These are phyloP conservation scores for Ctenicera cuprea DNA, from an alignment of 2,888 invertebrate species.

Conservation along the genomic window DNA sequence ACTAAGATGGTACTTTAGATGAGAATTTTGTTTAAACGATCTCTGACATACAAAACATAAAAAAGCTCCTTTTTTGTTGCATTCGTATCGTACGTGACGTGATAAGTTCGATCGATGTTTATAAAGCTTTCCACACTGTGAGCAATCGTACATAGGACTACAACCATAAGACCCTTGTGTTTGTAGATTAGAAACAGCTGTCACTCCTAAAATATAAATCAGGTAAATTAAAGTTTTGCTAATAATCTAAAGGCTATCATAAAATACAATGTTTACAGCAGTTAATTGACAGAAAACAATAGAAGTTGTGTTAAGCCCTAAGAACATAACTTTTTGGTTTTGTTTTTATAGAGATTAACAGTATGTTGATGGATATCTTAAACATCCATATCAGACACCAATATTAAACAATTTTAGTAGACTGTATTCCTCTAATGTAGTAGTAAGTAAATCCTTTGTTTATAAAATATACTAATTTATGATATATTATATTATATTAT, in stretches of 20 bases:
- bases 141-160: neutral
- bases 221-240: too few species aligned
- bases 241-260: too few species aligned
- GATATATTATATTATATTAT: too few species aligned
- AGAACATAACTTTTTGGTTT: too few species aligned
- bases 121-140: constrained; percentile 86
- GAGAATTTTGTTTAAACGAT: constrained; percentile 75
- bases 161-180: neutral
- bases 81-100: constrained; percentile 84
- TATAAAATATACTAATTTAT: too few species aligned
- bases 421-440: constrained; percentile 68
- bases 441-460: too few species aligned
- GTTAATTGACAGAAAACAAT: too few species aligned
- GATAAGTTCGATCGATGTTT: constrained; percentile 86
- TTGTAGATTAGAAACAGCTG: too few species aligned
- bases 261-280: too few species aligned
- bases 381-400: constrained; percentile 67
- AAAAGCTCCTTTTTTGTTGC: constrained; percentile 80
- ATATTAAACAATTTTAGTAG: constrained; percentile 66
- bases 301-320: too few species aligned
- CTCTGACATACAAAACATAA: constrained; percentile 80
- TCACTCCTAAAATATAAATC: too few species aligned
- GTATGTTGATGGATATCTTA: constrained; percentile 68
- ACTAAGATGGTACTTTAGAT: constrained; percentile 69
- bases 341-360: too few species aligned